Evolutionary conservation across 2,797 vertebrate genomes (phyloP).

Genomic region (Danio albolineatus): DNA sequence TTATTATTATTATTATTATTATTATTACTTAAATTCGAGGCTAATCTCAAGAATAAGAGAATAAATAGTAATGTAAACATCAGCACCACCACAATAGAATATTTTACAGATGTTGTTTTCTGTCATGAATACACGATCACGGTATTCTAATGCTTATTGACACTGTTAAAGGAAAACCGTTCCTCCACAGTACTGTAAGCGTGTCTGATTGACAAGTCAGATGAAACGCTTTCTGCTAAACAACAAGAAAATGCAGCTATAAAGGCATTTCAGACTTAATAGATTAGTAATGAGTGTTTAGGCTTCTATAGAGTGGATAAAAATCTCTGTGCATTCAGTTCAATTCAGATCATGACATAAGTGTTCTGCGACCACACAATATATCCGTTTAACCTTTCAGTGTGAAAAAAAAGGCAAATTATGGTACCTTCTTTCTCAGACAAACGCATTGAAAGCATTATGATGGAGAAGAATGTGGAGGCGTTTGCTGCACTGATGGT

Average conservation of each 20-base stretch:
- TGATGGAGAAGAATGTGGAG: not conserved
- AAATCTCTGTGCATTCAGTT: not conserved
- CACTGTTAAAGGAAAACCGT: not conserved
- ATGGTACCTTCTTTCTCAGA: not conserved
- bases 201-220: not conserved
- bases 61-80: not conserved
- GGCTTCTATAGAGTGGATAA: not conserved
- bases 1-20: not conserved
- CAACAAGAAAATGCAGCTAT: not conserved
- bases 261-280: not conserved
- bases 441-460: not conserved
- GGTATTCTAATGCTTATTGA: not conserved
- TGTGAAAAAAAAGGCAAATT: not conserved
- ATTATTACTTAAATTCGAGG: no score
- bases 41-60: not conserved
- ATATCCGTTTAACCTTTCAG: constrained; percentile 1
- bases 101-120: not conserved
- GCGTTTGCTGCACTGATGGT: not conserved
- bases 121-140: not conserved
- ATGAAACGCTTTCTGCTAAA: not conserved
- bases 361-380: constrained; percentile 9
- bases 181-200: not conserved
- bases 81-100: no score
- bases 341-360: not conserved
- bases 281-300: not conserved